Conservation (phyloP, 2,113 vertebrate genomes). For the Meleagris gallopavo region DNA sequence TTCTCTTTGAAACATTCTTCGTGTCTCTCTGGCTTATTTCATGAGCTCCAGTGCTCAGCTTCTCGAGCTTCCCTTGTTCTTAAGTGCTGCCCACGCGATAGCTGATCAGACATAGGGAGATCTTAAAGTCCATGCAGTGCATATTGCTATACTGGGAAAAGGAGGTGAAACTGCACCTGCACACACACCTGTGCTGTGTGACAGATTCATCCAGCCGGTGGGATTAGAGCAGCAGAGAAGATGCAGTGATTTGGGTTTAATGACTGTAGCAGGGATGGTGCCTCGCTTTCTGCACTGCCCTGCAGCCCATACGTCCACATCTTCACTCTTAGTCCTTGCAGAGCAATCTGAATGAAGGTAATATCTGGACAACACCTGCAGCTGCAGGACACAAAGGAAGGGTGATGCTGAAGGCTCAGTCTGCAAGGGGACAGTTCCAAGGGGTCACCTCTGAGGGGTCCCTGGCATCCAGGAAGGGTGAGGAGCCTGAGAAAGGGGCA, state of each 20-base stretch:
- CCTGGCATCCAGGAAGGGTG: not conserved
- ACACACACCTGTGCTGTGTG: not conserved
- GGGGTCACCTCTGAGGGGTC: not conserved
- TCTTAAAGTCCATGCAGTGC: not conserved
- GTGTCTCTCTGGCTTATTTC: not conserved
- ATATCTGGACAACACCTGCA: not conserved
- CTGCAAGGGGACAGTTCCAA: not conserved
- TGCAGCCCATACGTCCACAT: not conserved
- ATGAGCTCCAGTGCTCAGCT: not conserved
- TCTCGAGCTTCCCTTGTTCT: not conserved
- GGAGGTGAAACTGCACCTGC: not conserved
- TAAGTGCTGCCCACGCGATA: not conserved
- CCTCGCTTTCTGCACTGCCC: not conserved
- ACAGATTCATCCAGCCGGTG: not conserved
- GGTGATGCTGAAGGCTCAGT: not conserved
- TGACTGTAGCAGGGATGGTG: rapidly evolving
- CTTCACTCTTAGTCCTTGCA: not conserved
- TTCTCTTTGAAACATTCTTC: constrained; percentile 30
- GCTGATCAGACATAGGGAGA: not conserved
- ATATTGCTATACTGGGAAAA: not conserved
- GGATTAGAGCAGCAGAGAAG: not conserved
- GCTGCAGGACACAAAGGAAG: not conserved
- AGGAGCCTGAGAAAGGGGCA: not conserved
- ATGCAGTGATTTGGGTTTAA: not conserved
- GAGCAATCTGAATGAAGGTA: not conserved